Conservation (phyloP, 2,888 invertebrate species). For the Cryptocephalus primarius region DNA sequence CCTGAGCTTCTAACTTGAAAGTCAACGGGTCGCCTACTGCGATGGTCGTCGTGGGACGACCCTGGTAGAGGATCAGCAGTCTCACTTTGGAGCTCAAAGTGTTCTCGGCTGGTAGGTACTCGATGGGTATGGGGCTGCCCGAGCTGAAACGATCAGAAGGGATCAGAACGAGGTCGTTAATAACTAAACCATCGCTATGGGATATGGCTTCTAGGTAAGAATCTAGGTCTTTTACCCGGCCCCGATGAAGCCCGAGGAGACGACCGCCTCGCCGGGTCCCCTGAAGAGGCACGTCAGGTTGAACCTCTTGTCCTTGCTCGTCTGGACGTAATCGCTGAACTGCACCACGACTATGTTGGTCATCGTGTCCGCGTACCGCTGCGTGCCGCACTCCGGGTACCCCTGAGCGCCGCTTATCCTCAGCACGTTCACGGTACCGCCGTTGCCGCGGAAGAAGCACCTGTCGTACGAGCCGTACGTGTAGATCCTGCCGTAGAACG, state of each 20-base stretch:
- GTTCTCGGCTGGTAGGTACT: conserved; percentile 85
- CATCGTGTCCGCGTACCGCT: conserved; percentile 78
- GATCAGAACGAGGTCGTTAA: too few species aligned
- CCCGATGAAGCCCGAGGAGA: conserved; percentile 85
- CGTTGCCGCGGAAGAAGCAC: conserved; percentile 87
- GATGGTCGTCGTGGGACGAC: conserved; percentile 83
- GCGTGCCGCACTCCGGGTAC: conserved; percentile 89
- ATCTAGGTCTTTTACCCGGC: conserved; percentile 50
- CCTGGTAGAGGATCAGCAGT: conserved; percentile 77
- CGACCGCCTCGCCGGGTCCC: conserved; percentile 86
- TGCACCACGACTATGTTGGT: conserved; percentile 91
- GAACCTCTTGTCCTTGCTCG: conserved; percentile 80
- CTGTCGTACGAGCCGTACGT: conserved; percentile 83
- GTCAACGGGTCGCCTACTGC: conserved; percentile 88
- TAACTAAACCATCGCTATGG: too few species aligned
- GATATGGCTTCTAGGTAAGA: background rate
- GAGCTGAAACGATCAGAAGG: conserved; percentile 45
- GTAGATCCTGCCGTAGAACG: conserved; percentile 82
- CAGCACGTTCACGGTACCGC: conserved; percentile 71
- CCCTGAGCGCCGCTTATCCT: conserved; percentile 82
- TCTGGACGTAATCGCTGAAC: conserved; percentile 87
- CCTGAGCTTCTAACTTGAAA: conserved; percentile 79
- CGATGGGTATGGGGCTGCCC: conserved; percentile 85
- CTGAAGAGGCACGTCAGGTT: conserved; percentile 87
- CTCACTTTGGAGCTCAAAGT: conserved; percentile 81